These are phyloP conservation scores for Falco berigora DNA, from an alignment of 2,797 vertebrate genomes.

Conservation along the genomic window DNA sequence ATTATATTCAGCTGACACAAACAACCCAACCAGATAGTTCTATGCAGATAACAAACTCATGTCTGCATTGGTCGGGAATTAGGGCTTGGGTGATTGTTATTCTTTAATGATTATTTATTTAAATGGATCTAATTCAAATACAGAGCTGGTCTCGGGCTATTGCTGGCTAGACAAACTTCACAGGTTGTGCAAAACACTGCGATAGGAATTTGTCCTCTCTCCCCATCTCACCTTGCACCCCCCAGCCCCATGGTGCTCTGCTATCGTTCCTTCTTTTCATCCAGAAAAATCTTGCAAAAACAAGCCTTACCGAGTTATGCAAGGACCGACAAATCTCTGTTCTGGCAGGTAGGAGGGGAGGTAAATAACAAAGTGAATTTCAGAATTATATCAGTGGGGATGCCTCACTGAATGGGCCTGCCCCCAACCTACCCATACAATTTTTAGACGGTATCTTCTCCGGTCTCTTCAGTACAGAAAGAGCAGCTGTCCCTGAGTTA, in stretches of 20 bases:
- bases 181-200: neutral
- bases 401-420: neutral
- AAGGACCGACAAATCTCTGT: neutral
- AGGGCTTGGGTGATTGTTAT: neutral
- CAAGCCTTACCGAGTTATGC: constrained; percentile 21
- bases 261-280: neutral
- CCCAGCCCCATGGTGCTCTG: neutral
- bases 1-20: constrained; percentile 57
- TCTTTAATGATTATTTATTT: constrained; percentile 44
- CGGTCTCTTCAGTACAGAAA: neutral
- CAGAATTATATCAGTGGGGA: neutral
- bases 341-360: constrained; percentile 3
- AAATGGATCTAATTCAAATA: neutral
- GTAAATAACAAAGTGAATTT: constrained; percentile 22
- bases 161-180: neutral
- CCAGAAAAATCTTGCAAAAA: constrained; percentile 37
- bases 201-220: neutral
- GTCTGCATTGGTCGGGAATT: neutral
- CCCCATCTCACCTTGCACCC: accelerated
- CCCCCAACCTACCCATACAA: neutral
- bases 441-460: neutral
- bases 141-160: neutral
- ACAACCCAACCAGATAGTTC: constrained; percentile 46
- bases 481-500: neutral
- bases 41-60: constrained; percentile 28